Base-by-base conservation (phyloP, 2,113 vertebrate species). In the Dromaius novaehollandiae region DNA sequence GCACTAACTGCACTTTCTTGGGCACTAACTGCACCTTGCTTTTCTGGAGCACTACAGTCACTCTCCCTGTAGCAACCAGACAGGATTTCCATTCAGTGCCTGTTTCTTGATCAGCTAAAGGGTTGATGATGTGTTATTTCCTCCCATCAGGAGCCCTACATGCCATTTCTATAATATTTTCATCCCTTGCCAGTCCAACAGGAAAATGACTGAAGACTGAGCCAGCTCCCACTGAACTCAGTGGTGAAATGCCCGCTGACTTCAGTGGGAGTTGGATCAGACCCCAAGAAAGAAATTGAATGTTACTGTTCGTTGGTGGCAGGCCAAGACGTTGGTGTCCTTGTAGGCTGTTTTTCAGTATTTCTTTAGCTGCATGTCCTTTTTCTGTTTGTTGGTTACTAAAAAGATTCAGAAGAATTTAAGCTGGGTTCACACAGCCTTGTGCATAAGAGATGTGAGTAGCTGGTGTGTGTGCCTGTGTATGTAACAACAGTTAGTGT, bases 231-330 rank as follows among this genome's bases (percentile, higher is more conserved):
- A 56, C 82, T 69, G 91, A 86, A 91, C 82, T 13, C 44, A 88
- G 13, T 64, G 42, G 55, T 78, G 96, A 93, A 95, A 95, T 88
- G 64, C 85, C 73, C 73, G 6, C 73, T 78, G 93, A 90, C 73
- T 93, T 93, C 93, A 34, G 42, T 88, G 51, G 82, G 93, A 95
- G 91, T 91, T 95, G 79, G 82, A 55, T 58, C 78, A 38, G 75
- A 69, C 76, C 94, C 82, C 94, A 90, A 71, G 56, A 88, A 96
- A 91, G 94, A 96, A 97, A 97, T 91, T 25, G 82, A 74, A 95
- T 75, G 79, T 95, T 89, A 30, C 79, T 88, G 82, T 44, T 90
- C 22, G 0, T 25, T 97, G 97, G 89, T 60, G 71, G 32, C 76
- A 56, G 64, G 89, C 93, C 97, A 97, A 91, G 85, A 13, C 8